A percentile compares a stretch with the other conserved stretches of the same genome.
phyloP scores from a whole-genome alignment of 2,888 invertebrate species.

The Tetramorium bicarinatum region DNA sequence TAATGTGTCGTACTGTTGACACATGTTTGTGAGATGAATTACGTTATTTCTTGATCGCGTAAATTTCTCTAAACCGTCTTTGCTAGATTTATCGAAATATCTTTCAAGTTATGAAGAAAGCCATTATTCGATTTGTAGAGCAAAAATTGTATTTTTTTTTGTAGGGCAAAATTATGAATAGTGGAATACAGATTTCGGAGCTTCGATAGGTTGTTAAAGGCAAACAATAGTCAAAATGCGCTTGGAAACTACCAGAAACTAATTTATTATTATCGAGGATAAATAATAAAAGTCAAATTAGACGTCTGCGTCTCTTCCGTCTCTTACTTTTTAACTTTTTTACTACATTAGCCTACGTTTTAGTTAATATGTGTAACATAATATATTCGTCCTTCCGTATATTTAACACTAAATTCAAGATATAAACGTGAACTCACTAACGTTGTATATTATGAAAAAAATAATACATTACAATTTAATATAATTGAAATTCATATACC shows the following conservation, averaged over 20 bases:
- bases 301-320: not conserved
- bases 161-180: not conserved
- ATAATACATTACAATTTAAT: not conserved
- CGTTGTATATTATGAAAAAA: not conserved
- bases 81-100: not conserved
- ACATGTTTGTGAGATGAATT: conserved; percentile 21
- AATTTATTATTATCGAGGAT: not conserved
- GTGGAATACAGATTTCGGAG: not conserved
- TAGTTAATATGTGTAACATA: not conserved
- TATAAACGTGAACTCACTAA: not conserved
- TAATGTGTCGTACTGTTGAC: conserved; percentile 46
- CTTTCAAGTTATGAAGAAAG: conserved; percentile 1
- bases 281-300: not conserved
- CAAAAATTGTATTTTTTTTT: not conserved
- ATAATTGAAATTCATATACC: not conserved
- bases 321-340: not conserved
- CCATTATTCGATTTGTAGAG: not conserved
- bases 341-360: not conserved
- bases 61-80: not conserved
- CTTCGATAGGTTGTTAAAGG: not conserved
- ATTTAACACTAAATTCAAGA: not conserved
- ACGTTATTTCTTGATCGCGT: not conserved
- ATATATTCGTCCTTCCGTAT: not conserved
- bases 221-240: not conserved
- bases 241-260: not conserved